Evolutionary conservation across 2,797 vertebrate genomes (phyloP), one percentile per base, ranked within the genome.

Genomic region (Amblyraja radiata): DNA sequence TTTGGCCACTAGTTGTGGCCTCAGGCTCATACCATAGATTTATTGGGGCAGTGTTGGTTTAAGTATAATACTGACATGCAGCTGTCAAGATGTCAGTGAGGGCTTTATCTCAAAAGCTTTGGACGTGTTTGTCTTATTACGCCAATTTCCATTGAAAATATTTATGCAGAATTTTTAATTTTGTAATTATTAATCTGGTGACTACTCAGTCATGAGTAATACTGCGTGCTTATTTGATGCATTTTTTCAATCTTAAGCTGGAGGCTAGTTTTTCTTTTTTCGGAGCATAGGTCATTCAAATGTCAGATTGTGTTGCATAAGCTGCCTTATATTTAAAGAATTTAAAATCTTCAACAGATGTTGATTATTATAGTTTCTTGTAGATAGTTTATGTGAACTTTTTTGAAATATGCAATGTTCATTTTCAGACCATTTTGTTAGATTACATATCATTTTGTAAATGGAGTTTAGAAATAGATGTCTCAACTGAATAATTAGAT

Each of bases 41-140:
- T 32, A 36, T 88, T 93, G 76, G 71, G 86, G 90, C 93, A 93
- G 63, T 80, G 10, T 14, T 61, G 93, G 0, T 46, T 28, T 16
- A 65, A 3, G 73, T 79, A 58, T 6, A 68, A 16, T 0, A 18
- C 18, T 77, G 93, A 8, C 7, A 8, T 93, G 0, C 1, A 0
- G 2, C 25, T 77, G 18, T 93, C 0, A 0, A 76, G 10, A 32
- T 28, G 81, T 93, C 92, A 25, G 9, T 92, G 93, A 80, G n/a
- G 61, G 0, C 58, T 39, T 68, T 86, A 16, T 63, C 58, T 32
- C 58, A 63, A 63, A n/a, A 65, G 58, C 23, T 65, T n/a, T 91
- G 21, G 93, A 93, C 23, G 39, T 78, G 61, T 93, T 94, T 79
- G 90, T 14, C 39, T 93, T 21, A 91, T 88, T 79, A 58, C 16